Conservation (phyloP, 2,113 vertebrate genomes). For the Plectropomus leopardus region DNA sequence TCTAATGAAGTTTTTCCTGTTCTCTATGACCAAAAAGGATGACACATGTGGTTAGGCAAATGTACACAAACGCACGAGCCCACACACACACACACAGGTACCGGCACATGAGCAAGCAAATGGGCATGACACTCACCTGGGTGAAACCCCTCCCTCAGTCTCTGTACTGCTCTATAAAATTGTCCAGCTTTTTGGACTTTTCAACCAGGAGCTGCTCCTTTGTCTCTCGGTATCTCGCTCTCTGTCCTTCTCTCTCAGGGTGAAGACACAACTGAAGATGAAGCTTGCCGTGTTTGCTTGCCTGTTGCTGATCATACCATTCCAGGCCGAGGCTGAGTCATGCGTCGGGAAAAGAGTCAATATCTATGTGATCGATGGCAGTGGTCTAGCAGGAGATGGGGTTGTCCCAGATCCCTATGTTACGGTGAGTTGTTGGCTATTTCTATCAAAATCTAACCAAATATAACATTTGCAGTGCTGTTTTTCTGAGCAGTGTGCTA, state of each 20-base stretch:
- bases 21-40: no score
- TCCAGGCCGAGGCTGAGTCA: not conserved
- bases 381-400: not conserved
- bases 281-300: not conserved
- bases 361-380: not conserved
- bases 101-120: no score
- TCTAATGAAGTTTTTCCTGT: no score
- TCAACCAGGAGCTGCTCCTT: not conserved
- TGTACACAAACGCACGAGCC: no score
- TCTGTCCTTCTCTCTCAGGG: not conserved
- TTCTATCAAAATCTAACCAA: not conserved
- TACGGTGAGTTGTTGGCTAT: constrained; percentile 9
- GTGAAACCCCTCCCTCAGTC: not conserved
- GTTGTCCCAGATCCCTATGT: not conserved
- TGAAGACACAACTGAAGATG: constrained; percentile 1
- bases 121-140: not conserved
- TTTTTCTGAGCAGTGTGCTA: not conserved
- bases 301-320: not conserved
- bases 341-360: not conserved
- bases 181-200: not conserved
- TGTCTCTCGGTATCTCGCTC: not conserved
- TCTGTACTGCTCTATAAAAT: not conserved
- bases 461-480: not conserved
- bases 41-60: no score
- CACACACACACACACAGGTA: no score